Percentiles rank a stretch among this genome's conserved stretches.
phyloP scores from a whole-genome alignment of 35 echinoderm and acorn worm genomes.

The Ophioderma brevispina region DNA sequence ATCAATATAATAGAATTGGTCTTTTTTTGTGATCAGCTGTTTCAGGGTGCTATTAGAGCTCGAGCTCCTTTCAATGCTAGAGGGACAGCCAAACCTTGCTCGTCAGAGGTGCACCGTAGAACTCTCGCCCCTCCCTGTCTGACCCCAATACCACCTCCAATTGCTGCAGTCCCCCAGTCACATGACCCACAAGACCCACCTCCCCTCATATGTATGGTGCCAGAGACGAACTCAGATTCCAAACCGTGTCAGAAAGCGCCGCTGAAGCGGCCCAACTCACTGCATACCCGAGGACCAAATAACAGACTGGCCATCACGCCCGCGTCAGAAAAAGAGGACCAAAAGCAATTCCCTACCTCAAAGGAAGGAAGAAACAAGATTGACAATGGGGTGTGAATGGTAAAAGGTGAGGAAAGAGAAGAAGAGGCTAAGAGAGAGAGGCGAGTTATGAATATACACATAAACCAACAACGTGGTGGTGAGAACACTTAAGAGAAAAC shows the following conservation, averaged over 20 bases:
- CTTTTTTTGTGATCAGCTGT: no score
- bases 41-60: background rate
- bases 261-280: background rate
- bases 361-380: background rate
- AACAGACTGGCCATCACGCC: background rate
- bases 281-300: background rate
- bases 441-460: background rate
- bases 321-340: background rate
- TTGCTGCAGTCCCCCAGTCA: slow-evolving; percentile 57
- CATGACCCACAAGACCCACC: slow-evolving; percentile 74
- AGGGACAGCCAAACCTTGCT: background rate
- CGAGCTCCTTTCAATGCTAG: background rate
- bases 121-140: slow-evolving; percentile 64
- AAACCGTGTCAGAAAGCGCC: background rate
- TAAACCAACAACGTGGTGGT: background rate
- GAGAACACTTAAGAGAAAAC: background rate
- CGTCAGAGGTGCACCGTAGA: background rate
- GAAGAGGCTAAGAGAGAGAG: background rate
- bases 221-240: slow-evolving; percentile 41
- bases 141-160: slow-evolving; percentile 84
- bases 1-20: no score
- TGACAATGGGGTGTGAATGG: background rate
- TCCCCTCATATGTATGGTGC: slow-evolving; percentile 83
- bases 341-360: background rate
- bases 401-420: background rate